Evolutionary conservation across 53 echinoderm and acorn worm genomes (phyloP).

Genomic region (Echinometra lucunter): DNA sequence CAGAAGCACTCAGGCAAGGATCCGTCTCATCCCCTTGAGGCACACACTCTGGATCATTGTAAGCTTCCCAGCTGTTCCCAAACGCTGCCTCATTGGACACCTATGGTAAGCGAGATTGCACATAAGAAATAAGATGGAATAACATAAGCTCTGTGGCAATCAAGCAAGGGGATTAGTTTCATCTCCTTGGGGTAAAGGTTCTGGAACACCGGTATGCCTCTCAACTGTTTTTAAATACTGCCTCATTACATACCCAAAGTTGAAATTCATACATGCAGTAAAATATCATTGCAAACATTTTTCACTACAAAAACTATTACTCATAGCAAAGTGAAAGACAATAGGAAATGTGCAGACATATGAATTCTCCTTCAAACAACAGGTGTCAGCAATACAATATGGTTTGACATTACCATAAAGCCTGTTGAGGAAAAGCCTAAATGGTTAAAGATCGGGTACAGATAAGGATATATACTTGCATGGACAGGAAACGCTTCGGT

Average conservation of each 20-base stretch:
- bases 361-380: too few relatives aligned
- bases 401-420: too few relatives aligned
- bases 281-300: too few relatives aligned
- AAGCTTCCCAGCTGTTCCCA: constrained; percentile 93
- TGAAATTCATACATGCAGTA: too few relatives aligned
- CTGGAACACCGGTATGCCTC: constrained; percentile 70
- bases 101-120: constrained; percentile 44
- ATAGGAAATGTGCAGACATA: too few relatives aligned
- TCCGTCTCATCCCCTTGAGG: constrained; percentile 79
- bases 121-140: background rate
- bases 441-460: too few relatives aligned
- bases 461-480: too few relatives aligned
- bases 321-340: too few relatives aligned
- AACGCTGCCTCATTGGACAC: constrained; percentile 88
- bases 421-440: too few relatives aligned
- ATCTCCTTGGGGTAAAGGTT: constrained; percentile 76
- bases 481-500: too few relatives aligned
- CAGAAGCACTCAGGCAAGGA: constrained; percentile 73
- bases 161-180: constrained; percentile 78
- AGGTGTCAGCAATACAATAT: too few relatives aligned
- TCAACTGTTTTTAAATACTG: constrained; percentile 94
- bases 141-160: constrained; percentile 69
- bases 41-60: constrained; percentile 74
- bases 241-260: constrained; percentile 83
- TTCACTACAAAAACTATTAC: too few relatives aligned